Evolutionary conservation across 2,113 vertebrate species (phyloP), one percentile per base, ranked within the genome.

Genomic region (Nymphicus hollandicus): DNA sequence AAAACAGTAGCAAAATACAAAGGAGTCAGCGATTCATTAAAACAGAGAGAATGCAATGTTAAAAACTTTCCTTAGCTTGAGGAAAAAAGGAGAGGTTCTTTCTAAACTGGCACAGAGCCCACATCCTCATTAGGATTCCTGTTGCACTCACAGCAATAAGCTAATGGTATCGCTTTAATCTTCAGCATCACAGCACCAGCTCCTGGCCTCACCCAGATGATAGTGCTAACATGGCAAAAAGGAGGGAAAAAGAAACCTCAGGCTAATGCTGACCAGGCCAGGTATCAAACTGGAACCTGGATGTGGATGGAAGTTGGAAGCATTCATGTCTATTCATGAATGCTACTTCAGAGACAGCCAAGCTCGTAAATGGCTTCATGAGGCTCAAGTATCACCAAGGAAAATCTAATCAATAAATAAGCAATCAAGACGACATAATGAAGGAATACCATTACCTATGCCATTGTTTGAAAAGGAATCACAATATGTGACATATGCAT

Each of bases 371-470:
- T 11, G 46, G 19, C 65, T 91, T 84, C 73, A 37, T 46, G 91
- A 82, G 65, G 61, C 63, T 92, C 53, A 79, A 87, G 49, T 72
- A 79, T 85, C 84, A 85, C 86, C 88, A 92, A 50, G 49, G 70
- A 91, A 94, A 92, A 94, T 82, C n/a, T 47, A 72, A 93, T 92
- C 88, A 92, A 91, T 77, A 96, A 79, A 77, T 70, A 92, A 79
- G 73, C 56, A 72, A 89, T 92, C 46, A 39, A 80, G 88, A 53
- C 6, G 56, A 79, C 25, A 49, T 66, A 89, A 89, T 39, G 46
- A 93, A 76, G 89, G 81, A 94, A 89, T 58, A 65, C 41, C 39
- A 69, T 73, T 87, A 88, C 37, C 52, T 41, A 77, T 16, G 56
- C 65, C 91, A 63, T 15, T 49, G 37, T 69, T 84, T 82, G 81